Evolutionary conservation across 2,113 vertebrate genomes (phyloP), one percentile per base, ranked within the genome.

Genomic region (Antechinus flavipes): DNA sequence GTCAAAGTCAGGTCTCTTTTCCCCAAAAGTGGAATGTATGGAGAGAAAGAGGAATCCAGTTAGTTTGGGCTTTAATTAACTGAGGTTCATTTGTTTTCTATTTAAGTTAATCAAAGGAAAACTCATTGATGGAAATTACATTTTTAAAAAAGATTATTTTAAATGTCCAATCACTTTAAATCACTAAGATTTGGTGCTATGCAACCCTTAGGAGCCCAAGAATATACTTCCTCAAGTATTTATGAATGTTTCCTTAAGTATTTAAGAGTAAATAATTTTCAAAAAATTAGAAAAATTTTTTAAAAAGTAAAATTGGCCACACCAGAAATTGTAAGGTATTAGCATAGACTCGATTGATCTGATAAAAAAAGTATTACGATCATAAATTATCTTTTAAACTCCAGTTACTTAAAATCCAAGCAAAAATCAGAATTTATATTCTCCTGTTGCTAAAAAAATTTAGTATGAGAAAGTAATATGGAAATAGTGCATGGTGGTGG

Each of bases 401-500:
- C 11, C 0, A 93, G 42, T 8, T 23, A 91, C 92, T 97, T 93
- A 91, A 55, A 95, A 95, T 93, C 89, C 93, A 22, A 94, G 4
- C 55, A 91, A 47, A 8, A 93, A 89, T 90, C 22, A 90, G 92
- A 35, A 95, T 94, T 53, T 91, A 90, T 90, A 93, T 50, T 61
- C 55, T 42, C 46, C 47, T 96, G 84, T 47, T 96, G n/a, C 76
- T 56, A 52, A 90, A 93, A 93, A 91, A 93, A 56, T 14, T 26
- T 19, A 89, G 14, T 54, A 96, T 94, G 89, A 54, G 55, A 95
- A 90, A 93, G 90, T 93, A 93, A 92, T 94, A 94, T 84, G 93
- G 91, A 27, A 93, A 27, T 52, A 94, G n/a, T 54, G 49, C 30
- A 53, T 94, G 53, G 68, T 56, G n/a, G 94, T 52, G 10, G 50